Evolutionary conservation across 1,140 invertebrate species (phyloP).

Genomic region (Eriosoma lanigerum): DNA sequence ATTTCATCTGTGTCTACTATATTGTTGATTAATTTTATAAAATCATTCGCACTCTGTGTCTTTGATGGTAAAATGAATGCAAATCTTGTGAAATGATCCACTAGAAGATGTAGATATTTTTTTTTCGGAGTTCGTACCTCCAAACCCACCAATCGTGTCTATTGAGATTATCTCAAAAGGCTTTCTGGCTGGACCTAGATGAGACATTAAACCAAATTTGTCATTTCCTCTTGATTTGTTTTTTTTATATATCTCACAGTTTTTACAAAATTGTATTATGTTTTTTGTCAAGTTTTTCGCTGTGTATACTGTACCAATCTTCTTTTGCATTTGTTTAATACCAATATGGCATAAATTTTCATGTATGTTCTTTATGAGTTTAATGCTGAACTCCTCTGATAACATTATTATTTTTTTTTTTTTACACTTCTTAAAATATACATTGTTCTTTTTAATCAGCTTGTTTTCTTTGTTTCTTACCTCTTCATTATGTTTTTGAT

Average conservation of each 20-base stretch:
- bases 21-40: constrained; percentile 42
- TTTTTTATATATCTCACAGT: constrained; percentile 57
- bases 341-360: constrained; percentile 47
- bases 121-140: constrained; percentile 53
- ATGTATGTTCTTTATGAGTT: constrained; percentile 55
- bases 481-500: constrained; percentile 53
- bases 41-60: constrained; percentile 17
- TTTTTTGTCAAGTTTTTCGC: constrained; percentile 54
- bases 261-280: constrained; percentile 55
- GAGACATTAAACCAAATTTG: constrained; percentile 55
- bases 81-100: constrained; percentile 54
- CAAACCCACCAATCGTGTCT: constrained; percentile 56
- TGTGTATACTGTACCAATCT: constrained; percentile 54
- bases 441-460: not conserved
- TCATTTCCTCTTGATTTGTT: constrained; percentile 57
- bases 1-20: constrained; percentile 52
- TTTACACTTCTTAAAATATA: constrained; percentile 51
- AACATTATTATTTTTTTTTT: constrained; percentile 55
- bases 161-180: constrained; percentile 57
- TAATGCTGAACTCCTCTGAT: constrained; percentile 53
- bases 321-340: constrained; percentile 54
- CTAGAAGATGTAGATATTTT: constrained; percentile 55
- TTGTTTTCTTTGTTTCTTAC: not conserved
- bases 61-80: constrained; percentile 53
- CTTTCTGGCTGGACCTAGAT: constrained; percentile 57